Base-by-base conservation (phyloP, 2,113 vertebrate genomes). In the Oryzias celebensis region DNA sequence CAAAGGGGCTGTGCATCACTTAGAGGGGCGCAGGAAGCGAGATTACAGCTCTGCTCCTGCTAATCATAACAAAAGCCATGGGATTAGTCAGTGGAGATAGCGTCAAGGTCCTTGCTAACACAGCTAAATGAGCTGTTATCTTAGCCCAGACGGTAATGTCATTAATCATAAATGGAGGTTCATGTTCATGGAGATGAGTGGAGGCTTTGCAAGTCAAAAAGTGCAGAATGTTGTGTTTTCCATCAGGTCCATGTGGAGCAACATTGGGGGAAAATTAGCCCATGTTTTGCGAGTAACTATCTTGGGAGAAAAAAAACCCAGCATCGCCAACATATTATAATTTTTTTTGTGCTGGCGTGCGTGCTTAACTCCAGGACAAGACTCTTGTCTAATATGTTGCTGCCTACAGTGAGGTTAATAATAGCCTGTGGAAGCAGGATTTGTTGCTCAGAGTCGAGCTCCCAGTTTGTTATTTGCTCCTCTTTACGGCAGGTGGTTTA, bases 41-140 rank as follows among this genome's bases (percentile, higher is more conserved):
- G 82, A 83, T 83, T 78, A 80, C 84, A 84, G 82, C 52, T 73
- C 67, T 60, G 60, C 84, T 77, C 56, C 49, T 58, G 75, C 75
- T 85, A 84, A 85, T 85, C 79, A 82, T 77, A 81, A 84, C 80
- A 84, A 84, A 85, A 82, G 64, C 65, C 68, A 67, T 42, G 60
- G 80, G 82, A 87, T 88, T 84, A 90, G 81, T 81, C 77, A 72
- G 28, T 77, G 80, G 69, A 85, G 82, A 84, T 81, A 43, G 71
- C 80, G 86, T 84, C 86, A 78, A 86, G 86, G 83, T 87, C 79
- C 70, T 82, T 78, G 75, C 78, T 82, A 79, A 75, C 69, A 73
- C 69, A 65, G 69, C 77, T 87, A 88, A 90, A 84, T 84, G 80
- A 78, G 80, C 72, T 86, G 72, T 85, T 88, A 86, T 89, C 79